Base-by-base conservation (phyloP, 53 echinoderm and acorn worm species). In the Hippasteria phrygiana region DNA sequence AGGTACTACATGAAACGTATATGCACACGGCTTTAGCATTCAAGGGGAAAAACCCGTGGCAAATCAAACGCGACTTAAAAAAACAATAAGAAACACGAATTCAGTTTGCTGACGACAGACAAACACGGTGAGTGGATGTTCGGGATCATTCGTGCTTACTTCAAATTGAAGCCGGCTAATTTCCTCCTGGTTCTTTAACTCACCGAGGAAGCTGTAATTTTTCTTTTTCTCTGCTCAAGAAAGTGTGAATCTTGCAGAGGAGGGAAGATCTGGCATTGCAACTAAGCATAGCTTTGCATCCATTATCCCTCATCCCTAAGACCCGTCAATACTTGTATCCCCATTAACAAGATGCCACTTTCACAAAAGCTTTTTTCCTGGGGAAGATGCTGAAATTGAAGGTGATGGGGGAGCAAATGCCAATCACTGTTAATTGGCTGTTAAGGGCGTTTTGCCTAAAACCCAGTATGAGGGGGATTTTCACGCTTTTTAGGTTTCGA, bases 401-500 rank as follows among this genome's bases (percentile, higher is more conserved):
- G n/a, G 80, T 28, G 42, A 80, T 80, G 80, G 36, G 41, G 26
- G 64, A 62, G 41, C 45, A 35, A 35, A 29, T 82, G 82, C 66
- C 82, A 82, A 65, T 82, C 82, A 82, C 42, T 17, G 38, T 66
- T 64, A 82, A 82, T 82, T 82, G 82, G 82, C 64, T 27, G 46
- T 79, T 79, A 24, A 27, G 41, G 29, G 41, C 11, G 18, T 64
- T 66, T 43, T 66, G 43, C 29, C 43, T 64, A 18, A 71, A 62
- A 71, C 64, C 34, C 43, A 42, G 34, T 43, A 42, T 28, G n/a
- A 22, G 37, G 28, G 50, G 18, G 46, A 85, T 71, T 17, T 70
- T 69, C 71, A 85, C 71, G 85, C 85, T 85, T 71, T 85, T 70
- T 35, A 85, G 71, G 42, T 85, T 85, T 42, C 48, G 85, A 85